A percentile compares a stretch with the other conserved stretches of the same genome.
Evolutionary conservation across 2,888 invertebrate species (phyloP).

Genomic region (Calliopum simillimum): DNA sequence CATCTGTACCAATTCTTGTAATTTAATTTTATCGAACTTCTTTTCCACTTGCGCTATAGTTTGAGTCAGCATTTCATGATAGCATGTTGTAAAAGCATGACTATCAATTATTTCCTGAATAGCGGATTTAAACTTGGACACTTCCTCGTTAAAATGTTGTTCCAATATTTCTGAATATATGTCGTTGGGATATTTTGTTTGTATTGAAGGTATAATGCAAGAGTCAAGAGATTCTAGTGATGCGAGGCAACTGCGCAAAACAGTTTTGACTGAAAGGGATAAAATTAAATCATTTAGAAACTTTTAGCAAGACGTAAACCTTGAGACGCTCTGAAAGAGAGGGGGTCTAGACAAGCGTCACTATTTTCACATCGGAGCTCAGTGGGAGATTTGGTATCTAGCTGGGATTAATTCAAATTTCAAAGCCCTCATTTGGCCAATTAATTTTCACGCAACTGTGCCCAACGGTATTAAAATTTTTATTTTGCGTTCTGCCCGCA

Average conservation of each 20-base stretch:
- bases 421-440: too few relatives aligned
- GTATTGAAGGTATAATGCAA: conserved; percentile 62
- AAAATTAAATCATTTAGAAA: too few relatives aligned
- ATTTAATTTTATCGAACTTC: conserved; percentile 49
- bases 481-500: too few relatives aligned
- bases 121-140: conserved; percentile 55
- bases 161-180: conserved; percentile 60
- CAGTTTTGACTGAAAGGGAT: conserved; percentile 55
- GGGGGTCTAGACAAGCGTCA: too few relatives aligned
- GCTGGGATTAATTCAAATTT: too few relatives aligned
- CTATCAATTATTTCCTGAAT: conserved; percentile 64
- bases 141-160: conserved; percentile 64
- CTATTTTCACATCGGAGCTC: too few relatives aligned
- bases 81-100: conserved; percentile 57
- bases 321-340: too few relatives aligned
- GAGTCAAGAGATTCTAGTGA: conserved; percentile 65
- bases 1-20: conserved; percentile 57
- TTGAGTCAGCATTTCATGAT: conserved; percentile 55
- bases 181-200: conserved; percentile 48
- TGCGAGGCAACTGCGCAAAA: conserved; percentile 62
- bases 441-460: too few relatives aligned
- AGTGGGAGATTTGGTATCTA: too few relatives aligned
- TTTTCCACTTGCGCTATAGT: conserved; percentile 50
- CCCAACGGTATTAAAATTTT: too few relatives aligned
- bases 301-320: too few relatives aligned